phyloP scores from a whole-genome alignment of 2,113 vertebrate species.

The Ascaphus truei region DNA sequence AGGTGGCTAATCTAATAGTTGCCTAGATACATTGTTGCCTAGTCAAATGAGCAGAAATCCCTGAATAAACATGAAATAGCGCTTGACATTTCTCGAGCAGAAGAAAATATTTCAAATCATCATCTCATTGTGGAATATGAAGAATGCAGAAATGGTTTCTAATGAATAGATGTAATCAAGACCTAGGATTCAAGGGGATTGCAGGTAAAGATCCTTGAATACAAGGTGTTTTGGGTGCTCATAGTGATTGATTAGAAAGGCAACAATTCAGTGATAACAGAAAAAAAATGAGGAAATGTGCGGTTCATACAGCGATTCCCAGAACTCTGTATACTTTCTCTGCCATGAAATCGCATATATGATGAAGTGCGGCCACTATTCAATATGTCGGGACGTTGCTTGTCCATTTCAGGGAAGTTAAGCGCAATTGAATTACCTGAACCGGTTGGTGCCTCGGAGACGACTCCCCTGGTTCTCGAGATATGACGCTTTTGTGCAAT shows the following conservation, averaged over 20 bases:
- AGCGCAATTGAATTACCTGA: no score
- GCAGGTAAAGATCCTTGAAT: conserved; percentile 4
- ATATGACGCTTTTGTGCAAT: no score
- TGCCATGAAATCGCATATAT: no score
- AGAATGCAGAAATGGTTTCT: background rate
- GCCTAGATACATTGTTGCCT: conserved; percentile 43
- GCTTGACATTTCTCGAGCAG: conserved; percentile 21
- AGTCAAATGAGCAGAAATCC: conserved; percentile 11
- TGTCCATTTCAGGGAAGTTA: no score
- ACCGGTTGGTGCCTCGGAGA: no score
- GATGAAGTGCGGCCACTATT: no score
- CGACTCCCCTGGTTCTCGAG: no score
- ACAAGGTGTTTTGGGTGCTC: background rate
- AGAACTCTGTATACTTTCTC: no score
- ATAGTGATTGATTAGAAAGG: background rate
- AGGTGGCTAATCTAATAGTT: conserved; percentile 36
- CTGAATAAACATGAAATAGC: background rate
- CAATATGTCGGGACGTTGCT: no score
- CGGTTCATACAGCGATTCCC: no score
- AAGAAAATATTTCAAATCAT: conserved; percentile 20
- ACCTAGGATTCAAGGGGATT: background rate
- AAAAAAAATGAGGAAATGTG: no score
- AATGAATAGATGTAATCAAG: conserved; percentile 20
- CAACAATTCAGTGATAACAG: no score
- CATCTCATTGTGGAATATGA: background rate